Base-by-base conservation (phyloP, 2,888 invertebrate species). In the Cephus spinipes region DNA sequence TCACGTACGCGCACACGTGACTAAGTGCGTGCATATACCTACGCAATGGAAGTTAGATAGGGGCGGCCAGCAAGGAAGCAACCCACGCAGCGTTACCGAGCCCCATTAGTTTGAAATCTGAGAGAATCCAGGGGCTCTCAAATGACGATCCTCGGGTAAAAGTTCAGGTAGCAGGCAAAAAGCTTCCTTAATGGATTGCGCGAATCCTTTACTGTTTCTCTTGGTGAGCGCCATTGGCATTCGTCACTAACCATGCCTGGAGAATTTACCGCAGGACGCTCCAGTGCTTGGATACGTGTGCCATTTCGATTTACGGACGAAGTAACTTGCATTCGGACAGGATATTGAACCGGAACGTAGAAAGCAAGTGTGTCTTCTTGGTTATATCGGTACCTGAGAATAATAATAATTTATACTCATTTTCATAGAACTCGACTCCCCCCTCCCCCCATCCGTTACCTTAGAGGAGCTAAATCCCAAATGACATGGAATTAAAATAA, bases 81-180 rank as follows among this genome's bases (percentile, higher is more conserved):
- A 71, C 71, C 71, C 31, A 71, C 71, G 71, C 71, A 23, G 1
- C 71, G 71, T 32, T 71, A 71, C 23, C 4, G 12, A 71, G 71
- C 32, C 31, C 31, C 71, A 71, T 71, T 31, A 71, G 32, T 33
- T 71, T 31, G 31, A 71, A 71, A 71, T 71, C 71, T 71, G 71
- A 71, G 32, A 71, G 31, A 71, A 71, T 71, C 31, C 71, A 71
- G 71, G 31, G 71, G 15, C 71, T 71, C 71, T 71, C 71, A 71
- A 55, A 55, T 55, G 23, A 55, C 15, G 23, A 23, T 23, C 55
- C 55, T 9, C 9, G 23, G 23, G 23, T 9, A 23, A 55, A 55
- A 55, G 23, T 23, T 9, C 55, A 55, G 55, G 55, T 55, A 55
- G 23, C 55, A 55, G 2, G 1, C 15, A 55, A 23, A 55, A 55